Percentiles rank a stretch among this genome's conserved stretches.
These are phyloP conservation scores for Strigamia maritima DNA, from an alignment of 2,888 invertebrate genomes.

Conservation along the genomic window DNA sequence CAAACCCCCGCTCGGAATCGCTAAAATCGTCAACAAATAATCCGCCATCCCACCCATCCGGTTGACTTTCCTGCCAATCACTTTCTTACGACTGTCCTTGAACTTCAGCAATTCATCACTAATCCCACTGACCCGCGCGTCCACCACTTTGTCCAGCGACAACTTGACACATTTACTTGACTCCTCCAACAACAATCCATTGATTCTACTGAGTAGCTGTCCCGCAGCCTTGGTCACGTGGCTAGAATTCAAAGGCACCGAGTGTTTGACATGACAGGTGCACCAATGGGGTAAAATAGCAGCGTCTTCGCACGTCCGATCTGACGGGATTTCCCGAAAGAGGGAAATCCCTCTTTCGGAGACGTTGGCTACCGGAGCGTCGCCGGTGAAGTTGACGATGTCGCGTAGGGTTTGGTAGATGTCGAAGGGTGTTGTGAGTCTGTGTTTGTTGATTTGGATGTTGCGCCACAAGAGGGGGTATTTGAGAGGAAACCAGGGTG, in stretches of 20 bases:
- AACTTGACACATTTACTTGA: background rate
- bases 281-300: constrained; percentile 82
- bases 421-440: constrained; percentile 81
- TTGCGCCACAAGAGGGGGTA: constrained; percentile 64
- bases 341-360: constrained; percentile 66
- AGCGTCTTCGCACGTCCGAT: constrained; percentile 73
- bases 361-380: background rate
- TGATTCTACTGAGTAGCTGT: background rate
- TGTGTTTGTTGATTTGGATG: constrained; percentile 63
- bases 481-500: constrained; percentile 65
- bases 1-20: constrained; percentile 28
- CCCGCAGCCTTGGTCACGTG: constrained; percentile 60
- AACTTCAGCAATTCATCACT: constrained; percentile 35
- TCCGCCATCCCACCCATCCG: constrained; percentile 34
- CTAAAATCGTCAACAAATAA: constrained; percentile 21
- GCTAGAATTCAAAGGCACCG: constrained; percentile 58
- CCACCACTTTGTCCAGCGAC: constrained; percentile 14
- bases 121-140: constrained; percentile 36
- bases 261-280: constrained; percentile 70
- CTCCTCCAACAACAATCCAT: background rate
- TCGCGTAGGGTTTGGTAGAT: constrained; percentile 74
- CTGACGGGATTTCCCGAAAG: constrained; percentile 67
- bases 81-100: constrained; percentile 36
- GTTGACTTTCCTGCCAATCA: constrained; percentile 35
- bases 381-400: constrained; percentile 57